Base-by-base conservation (phyloP, 1,140 invertebrate genomes). In the Eupristina koningsbergeri region DNA sequence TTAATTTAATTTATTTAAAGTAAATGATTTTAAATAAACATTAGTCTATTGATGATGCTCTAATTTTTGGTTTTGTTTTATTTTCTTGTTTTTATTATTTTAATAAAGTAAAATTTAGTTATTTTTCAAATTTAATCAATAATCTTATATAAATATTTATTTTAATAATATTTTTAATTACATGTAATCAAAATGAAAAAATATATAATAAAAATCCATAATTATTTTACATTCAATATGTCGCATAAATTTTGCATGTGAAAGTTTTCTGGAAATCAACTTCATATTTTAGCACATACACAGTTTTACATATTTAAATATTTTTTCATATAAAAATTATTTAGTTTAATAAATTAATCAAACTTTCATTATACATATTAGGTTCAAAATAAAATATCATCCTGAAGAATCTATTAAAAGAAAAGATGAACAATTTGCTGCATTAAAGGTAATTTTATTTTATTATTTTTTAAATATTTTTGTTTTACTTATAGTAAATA, bases 351-450 rank as follows among this genome's bases (percentile, higher is more conserved):
- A 29, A 71, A 78, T 11, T 71, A 73, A 80, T 78, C 67, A 86
- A 89, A 81, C 88, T 92, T 93, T 92, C 86, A 41, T 88, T 86
- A 3, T 22, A 78, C 45, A 87, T 39, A 31, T 47, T 81, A 99
- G 99, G 99, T 99, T 99, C 94, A 98, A 98, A 92, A 95, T 97
- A 85, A 99, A 99, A 93, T 99, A 99, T 91, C 98, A 99, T 93
- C 99, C 99, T 8, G 98, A 99, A 93, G 98, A 99, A 88, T 97
- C 96, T 77, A 94, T 96, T 13, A 98, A 97, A 92, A 93, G 97
- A 63, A 98, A 97, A 92, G 96, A 98, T 45, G 98, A 99, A 91
- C 96, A 98, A 87, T 93, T 95, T 22, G 91, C 92, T 79, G 96
- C 97, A 77, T 93, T 99, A 19, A 96, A 98, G 93, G 97, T 97